phyloP scores from a whole-genome alignment of 2,113 vertebrate genomes.

The Rafetus swinhoei region DNA sequence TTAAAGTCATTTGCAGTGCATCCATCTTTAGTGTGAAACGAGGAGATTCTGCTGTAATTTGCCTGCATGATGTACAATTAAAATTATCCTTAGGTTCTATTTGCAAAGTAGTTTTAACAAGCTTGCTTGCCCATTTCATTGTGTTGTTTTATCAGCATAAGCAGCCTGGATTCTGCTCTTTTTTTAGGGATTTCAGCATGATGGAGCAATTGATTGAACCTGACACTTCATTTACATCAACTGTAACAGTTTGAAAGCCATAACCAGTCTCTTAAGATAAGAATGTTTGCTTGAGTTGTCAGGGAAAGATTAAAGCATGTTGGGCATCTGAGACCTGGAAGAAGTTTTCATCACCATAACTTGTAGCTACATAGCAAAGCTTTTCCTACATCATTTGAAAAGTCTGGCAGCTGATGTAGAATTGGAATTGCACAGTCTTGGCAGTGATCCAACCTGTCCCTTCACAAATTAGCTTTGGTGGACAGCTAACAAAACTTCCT shows the following conservation, averaged over 20 bases:
- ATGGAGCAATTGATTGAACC: neutral
- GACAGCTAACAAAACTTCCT: neutral
- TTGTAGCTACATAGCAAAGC: neutral
- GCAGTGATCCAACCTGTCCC: neutral
- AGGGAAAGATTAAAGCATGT: neutral
- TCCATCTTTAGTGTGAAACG: neutral
- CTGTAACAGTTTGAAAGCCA: neutral
- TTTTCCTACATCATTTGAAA: neutral
- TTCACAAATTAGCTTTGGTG: neutral
- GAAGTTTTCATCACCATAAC: neutral
- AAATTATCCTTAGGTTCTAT: fast-evolving
- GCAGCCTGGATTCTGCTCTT: neutral
- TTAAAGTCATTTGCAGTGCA: neutral
- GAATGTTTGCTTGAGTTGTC: fast-evolving
- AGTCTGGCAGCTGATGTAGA: neutral
- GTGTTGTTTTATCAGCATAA: neutral
- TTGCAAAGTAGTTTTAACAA: neutral
- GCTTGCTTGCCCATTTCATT: fast-evolving
- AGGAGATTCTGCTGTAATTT: neutral
- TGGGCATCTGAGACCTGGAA: neutral
- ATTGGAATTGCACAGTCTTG: neutral
- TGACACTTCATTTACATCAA: neutral
- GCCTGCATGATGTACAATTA: neutral
- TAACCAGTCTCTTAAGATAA: neutral
- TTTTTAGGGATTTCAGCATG: neutral